Evolutionary conservation across 2,113 vertebrate species (phyloP).

Genomic region (Oxyruncus cristatus): DNA sequence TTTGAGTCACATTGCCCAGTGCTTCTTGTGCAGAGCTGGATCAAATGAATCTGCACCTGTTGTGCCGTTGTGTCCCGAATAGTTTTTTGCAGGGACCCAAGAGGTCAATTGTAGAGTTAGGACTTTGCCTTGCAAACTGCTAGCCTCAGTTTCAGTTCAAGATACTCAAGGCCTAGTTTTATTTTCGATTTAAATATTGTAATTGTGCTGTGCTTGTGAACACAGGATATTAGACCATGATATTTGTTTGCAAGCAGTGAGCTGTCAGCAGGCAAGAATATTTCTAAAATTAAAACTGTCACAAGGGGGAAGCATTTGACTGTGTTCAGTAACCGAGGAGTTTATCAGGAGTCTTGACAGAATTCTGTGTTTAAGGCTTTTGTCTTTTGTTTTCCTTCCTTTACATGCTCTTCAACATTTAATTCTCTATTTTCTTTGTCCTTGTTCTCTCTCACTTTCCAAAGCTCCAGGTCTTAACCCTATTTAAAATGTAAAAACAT

Average conservation of each 20-base stretch:
- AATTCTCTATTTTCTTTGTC: neutral
- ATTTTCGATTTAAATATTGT: neutral
- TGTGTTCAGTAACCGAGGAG: neutral
- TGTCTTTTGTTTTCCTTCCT: neutral
- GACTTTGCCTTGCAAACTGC: neutral
- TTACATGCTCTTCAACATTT: neutral
- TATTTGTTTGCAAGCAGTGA: neutral
- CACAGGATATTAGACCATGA: accelerated
- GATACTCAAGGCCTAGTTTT: neutral
- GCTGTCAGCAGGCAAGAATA: neutral
- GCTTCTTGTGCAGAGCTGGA: neutral
- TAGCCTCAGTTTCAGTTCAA: neutral
- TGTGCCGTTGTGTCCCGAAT: neutral
- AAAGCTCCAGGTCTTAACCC: neutral
- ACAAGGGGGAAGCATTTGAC: constrained; percentile 61
- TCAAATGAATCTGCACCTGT: neutral
- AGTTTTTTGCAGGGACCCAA: accelerated
- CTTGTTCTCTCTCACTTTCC: neutral
- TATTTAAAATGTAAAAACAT: neutral
- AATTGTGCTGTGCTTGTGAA: neutral
- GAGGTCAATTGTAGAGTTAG: neutral
- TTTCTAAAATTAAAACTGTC: constrained; percentile 51
- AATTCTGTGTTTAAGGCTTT: neutral
- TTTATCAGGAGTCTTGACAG: neutral
- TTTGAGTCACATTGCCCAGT: neutral